Base-by-base conservation (phyloP, 2,888 invertebrate species). In the Agrilus cyanescens region DNA sequence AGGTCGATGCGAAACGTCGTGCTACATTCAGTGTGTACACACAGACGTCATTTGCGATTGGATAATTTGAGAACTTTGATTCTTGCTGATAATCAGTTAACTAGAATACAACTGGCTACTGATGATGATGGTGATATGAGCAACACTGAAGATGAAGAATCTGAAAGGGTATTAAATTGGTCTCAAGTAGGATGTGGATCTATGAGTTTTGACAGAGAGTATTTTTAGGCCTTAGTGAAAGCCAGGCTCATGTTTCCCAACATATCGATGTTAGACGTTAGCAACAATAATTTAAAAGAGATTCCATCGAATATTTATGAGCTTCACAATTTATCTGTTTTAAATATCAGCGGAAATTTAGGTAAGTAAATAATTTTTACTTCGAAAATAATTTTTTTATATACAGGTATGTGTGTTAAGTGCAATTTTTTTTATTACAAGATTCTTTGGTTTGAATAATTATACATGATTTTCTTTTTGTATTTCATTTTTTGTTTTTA, bases 221-320 rank as follows among this genome's bases (percentile, higher is more conserved):
- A 31, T 2, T 16, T 40, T 37, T n/a, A 39, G n/a, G 18, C 14
- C 7, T 12, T 36, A 12, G 15, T 36, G 14, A 80, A 80, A 57
- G 73, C 78, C 0, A 75, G 82, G 34, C 73, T 95, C 2, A 76
- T 95, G 59, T 95, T 91, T 67, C 97, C 97, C 0, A 85, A 86
- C 61, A 75, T 98, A 42, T 91, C 93, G 4, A 93, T 94, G 85
- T 66, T 98, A 59, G 96, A 97, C 63, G 80, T 97, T 16, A 90
- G 91, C 53, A 84, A 87, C 63, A 98, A 98, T 69, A 72, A 73
- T 45, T 66, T 93, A 32, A 75, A 73, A 52, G 78, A 79, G 51
- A 78, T 98, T 32, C 93, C 95, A 1, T 68, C 80, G 0, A 84
- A 85, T 43, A 78, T 97, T 41, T 84, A 89, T 54, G 86, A 91